Base-by-base conservation (phyloP, 2,888 invertebrate genomes). In the Heteromyza rotundicornis region DNA sequence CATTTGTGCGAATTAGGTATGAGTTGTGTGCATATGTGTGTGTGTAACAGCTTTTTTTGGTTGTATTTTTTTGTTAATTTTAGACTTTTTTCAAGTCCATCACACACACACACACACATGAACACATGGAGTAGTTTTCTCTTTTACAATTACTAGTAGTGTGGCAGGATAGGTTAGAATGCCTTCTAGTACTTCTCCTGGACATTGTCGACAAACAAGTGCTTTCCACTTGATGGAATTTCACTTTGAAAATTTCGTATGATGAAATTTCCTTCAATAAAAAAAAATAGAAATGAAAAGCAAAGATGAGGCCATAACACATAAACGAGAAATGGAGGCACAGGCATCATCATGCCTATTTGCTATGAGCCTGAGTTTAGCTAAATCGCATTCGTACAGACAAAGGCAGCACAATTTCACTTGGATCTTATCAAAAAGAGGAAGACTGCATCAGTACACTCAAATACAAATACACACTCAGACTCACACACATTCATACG, bases 1-100 rank as follows among this genome's bases (percentile, higher is more conserved):
- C 76, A 73, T 75, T 73, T 73, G 72, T 72, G 73, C 67, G 70
- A 73, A 74, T 73, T 71, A 70, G 73, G 7, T n/a, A n/a, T 20
- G 20, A 47, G 40, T n/a, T 40, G n/a, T n/a, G n/a, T n/a, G n/a
- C n/a, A n/a, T n/a, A n/a, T n/a, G n/a, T n/a, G n/a, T n/a, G n/a
- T n/a, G n/a, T n/a, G n/a, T n/a, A n/a, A n/a, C n/a, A n/a, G n/a
- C n/a, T n/a, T n/a, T n/a, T n/a, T n/a, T n/a, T n/a, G n/a, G n/a
- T n/a, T n/a, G n/a, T n/a, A n/a, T n/a, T n/a, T n/a, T n/a, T n/a
- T n/a, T n/a, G n/a, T n/a, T n/a, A n/a, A n/a, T n/a, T n/a, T n/a
- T n/a, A n/a, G n/a, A n/a, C n/a, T n/a, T n/a, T n/a, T n/a, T n/a
- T n/a, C n/a, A n/a, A n/a, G n/a, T n/a, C n/a, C n/a, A n/a, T n/a